Percentiles rank a stretch among this genome's conserved stretches.
Conservation (phyloP, 2,888 invertebrate species). For the Mactromeris polynyma region DNA sequence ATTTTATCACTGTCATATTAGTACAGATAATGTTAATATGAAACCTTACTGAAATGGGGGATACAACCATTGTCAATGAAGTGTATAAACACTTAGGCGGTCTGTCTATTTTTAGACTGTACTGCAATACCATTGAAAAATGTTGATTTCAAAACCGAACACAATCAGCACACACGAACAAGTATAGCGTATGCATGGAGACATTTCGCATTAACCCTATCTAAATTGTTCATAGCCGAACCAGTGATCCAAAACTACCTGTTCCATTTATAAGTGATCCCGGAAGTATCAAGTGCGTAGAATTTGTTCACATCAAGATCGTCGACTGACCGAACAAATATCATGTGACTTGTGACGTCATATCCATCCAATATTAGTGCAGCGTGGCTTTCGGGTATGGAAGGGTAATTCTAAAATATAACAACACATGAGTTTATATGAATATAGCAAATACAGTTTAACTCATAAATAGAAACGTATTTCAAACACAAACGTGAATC, state of each 20-base stretch:
- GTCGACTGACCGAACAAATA: slow-evolving; percentile 70
- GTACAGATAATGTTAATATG: too few relatives aligned
- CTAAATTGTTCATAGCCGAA: not conserved
- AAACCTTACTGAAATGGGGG: too few relatives aligned
- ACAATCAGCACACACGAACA: too few relatives aligned
- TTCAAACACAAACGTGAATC: too few relatives aligned
- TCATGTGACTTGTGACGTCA: slow-evolving; percentile 47
- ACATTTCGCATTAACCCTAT: not conserved
- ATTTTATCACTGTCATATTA: too few relatives aligned
- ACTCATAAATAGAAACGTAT: too few relatives aligned
- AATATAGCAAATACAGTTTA: too few relatives aligned
- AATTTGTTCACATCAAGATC: slow-evolving; percentile 65
- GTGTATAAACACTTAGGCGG: not conserved
- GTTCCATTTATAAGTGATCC: slow-evolving; percentile 41
- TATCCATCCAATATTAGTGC: slow-evolving; percentile 73
- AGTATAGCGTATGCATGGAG: too few relatives aligned
- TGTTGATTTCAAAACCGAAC: not conserved
- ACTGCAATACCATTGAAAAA: not conserved
- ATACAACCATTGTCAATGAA: not conserved
- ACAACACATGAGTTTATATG: not conserved
- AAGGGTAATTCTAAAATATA: slow-evolving; percentile 61
- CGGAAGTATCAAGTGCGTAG: slow-evolving; percentile 46
- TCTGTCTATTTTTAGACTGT: not conserved
- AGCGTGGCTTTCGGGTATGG: slow-evolving; percentile 30
- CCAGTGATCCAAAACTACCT: slow-evolving; percentile 46